Conservation (phyloP, 2,797 vertebrate genomes). For the Tachyglossus aculeatus region DNA sequence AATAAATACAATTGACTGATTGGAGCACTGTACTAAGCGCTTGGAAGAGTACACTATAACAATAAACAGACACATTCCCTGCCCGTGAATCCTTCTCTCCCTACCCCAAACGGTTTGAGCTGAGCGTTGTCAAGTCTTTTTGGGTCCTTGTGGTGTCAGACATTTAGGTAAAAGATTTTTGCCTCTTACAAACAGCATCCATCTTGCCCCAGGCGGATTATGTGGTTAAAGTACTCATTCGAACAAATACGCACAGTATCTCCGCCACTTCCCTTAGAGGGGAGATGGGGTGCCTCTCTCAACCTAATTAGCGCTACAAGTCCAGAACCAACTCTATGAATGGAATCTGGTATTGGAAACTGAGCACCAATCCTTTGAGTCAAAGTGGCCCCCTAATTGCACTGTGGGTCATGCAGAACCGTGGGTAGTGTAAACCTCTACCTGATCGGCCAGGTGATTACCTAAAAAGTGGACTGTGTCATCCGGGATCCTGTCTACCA, state of each 20-base stretch:
- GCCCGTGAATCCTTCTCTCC: too few species aligned
- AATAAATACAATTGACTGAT: too few species aligned
- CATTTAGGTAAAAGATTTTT: neutral
- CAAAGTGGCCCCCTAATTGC: neutral
- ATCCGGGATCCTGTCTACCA: too few species aligned
- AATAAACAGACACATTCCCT: too few species aligned
- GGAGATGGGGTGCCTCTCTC: neutral
- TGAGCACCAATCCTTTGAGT: neutral
- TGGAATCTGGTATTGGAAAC: conserved; percentile 36
- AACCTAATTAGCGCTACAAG: neutral
- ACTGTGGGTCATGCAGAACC: neutral
- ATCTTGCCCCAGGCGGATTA: neutral
- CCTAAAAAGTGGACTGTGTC: too few species aligned
- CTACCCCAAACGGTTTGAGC: neutral
- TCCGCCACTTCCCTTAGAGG: neutral
- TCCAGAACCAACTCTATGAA: neutral
- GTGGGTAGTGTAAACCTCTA: fast-evolving
- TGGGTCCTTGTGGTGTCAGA: fast-evolving
- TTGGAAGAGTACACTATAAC: too few species aligned
- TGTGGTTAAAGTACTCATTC: conserved; percentile 19
- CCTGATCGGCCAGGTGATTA: too few species aligned
- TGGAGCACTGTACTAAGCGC: too few species aligned
- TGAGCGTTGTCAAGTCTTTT: neutral
- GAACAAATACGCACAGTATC: conserved; percentile 23
- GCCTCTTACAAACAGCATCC: neutral